Percentiles rank a stretch among this genome's conserved stretches.
Conservation (phyloP, 2,888 invertebrate species). For the Eupithecia inturbata region DNA sequence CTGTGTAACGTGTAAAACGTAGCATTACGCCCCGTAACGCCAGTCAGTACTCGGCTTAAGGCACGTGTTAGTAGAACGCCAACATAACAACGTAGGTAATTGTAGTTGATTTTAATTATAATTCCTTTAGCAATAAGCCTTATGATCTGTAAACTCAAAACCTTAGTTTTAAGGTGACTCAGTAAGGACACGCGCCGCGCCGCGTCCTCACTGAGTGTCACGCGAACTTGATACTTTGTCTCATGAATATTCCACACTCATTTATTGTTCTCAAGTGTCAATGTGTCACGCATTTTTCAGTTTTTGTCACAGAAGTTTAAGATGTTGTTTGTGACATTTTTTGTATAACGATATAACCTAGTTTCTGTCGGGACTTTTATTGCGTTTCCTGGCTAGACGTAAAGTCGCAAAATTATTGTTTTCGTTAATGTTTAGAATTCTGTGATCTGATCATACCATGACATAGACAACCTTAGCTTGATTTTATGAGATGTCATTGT, state of each 20-base stretch:
- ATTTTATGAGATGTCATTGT: not conserved
- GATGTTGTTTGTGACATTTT: constrained; percentile 7
- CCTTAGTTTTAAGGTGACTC: constrained; percentile 10
- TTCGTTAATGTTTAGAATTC: not conserved
- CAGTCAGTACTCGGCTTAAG: too few relatives aligned
- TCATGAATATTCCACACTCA: constrained; percentile 32
- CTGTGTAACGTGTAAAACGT: not conserved
- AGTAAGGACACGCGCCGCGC: constrained; percentile 18
- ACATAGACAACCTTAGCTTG: not conserved
- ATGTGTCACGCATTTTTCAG: constrained; percentile 11
- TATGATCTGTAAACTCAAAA: not conserved
- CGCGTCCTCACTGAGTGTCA: constrained; percentile 11
- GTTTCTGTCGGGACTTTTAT: not conserved
- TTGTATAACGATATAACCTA: constrained; percentile 2
- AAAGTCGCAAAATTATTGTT: not conserved
- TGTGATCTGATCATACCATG: not conserved
- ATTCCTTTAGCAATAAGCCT: not conserved
- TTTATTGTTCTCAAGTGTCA: constrained; percentile 30
- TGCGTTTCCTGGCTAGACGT: not conserved
- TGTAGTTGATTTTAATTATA: not conserved
- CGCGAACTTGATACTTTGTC: constrained; percentile 33
- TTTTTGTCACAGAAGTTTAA: not conserved
- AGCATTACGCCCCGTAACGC: too few relatives aligned
- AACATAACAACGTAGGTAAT: not conserved
- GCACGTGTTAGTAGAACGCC: not conserved